A percentile compares a stretch with the other conserved stretches of the same genome.
Conservation (phyloP, 2,888 invertebrate species). For the Mesoligia furuncula region DNA sequence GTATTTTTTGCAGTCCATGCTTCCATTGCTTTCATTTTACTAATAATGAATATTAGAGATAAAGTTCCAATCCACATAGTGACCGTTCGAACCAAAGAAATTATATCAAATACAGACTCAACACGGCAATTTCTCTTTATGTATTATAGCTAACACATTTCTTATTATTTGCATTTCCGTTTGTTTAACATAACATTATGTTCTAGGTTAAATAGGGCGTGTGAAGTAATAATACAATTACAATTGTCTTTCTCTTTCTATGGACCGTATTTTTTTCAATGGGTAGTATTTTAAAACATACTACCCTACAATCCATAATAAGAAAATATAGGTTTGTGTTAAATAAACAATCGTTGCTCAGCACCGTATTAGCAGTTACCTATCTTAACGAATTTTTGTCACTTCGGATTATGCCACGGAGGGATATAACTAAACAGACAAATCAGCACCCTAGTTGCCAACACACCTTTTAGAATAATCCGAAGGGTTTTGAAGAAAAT, state of each 20-base stretch:
- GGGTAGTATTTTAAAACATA: neutral
- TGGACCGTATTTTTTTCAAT: slow-evolving; percentile 11
- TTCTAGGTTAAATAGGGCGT: slow-evolving; percentile 32
- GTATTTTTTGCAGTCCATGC: neutral
- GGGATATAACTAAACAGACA: neutral
- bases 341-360: neutral
- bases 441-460: neutral
- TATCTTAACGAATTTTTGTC: neutral
- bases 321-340: neutral
- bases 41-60: slow-evolving; percentile 34
- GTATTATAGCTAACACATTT: slow-evolving; percentile 48
- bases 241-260: slow-evolving; percentile 32
- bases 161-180: slow-evolving; percentile 7
- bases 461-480: neutral
- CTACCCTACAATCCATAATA: neutral
- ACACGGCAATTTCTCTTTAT: slow-evolving; percentile 18
- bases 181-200: slow-evolving; percentile 37
- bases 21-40: slow-evolving; percentile 9
- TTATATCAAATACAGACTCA: slow-evolving; percentile 1
- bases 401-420: neutral
- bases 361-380: neutral
- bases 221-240: slow-evolving; percentile 31
- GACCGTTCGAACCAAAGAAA: slow-evolving; percentile 8
- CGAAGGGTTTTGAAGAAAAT: neutral
- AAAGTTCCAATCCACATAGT: slow-evolving; percentile 35